phyloP scores from a whole-genome alignment of 2,888 invertebrate genomes.

The Tachina lurida region DNA sequence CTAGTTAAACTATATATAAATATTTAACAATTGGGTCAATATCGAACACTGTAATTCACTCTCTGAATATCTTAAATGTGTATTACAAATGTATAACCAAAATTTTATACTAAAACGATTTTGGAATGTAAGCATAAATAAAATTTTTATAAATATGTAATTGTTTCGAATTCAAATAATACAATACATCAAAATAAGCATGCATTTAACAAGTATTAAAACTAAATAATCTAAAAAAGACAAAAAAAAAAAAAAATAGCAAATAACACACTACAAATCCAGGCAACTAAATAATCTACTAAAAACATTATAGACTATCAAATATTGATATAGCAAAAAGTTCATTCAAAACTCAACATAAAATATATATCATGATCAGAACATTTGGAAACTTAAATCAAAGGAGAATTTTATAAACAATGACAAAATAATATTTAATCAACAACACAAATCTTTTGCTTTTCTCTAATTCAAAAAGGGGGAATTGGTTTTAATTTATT shows the following conservation, averaged over 20 bases:
- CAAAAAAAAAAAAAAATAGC: background rate
- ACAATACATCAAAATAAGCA: slow-evolving; percentile 8
- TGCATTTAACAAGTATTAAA: slow-evolving; percentile 37
- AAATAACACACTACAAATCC: slow-evolving; percentile 25
- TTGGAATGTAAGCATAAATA: slow-evolving; percentile 63
- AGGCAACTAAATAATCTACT: slow-evolving; percentile 23
- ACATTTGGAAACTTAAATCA: slow-evolving; percentile 43
- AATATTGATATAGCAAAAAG: background rate
- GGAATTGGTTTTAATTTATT: background rate
- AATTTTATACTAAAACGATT: slow-evolving; percentile 57
- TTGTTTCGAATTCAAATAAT: slow-evolving; percentile 9
- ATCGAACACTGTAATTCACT: too few relatives aligned
- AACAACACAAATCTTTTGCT: slow-evolving; percentile 22
- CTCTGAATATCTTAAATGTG: too few relatives aligned
- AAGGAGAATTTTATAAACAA: slow-evolving; percentile 36
- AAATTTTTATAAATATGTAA: background rate
- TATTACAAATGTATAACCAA: background rate
- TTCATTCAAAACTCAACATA: slow-evolving; percentile 20
- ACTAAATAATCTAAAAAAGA: slow-evolving; percentile 14
- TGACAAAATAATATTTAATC: slow-evolving; percentile 31
- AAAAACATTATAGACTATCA: slow-evolving; percentile 15
- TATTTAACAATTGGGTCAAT: too few relatives aligned
- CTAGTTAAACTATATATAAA: too few relatives aligned
- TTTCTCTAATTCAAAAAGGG: slow-evolving; percentile 15
- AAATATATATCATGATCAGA: background rate